Percentiles rank a stretch among this genome's conserved stretches.
Conservation (phyloP, 2,797 vertebrate genomes). For the Delichon dasypus region DNA sequence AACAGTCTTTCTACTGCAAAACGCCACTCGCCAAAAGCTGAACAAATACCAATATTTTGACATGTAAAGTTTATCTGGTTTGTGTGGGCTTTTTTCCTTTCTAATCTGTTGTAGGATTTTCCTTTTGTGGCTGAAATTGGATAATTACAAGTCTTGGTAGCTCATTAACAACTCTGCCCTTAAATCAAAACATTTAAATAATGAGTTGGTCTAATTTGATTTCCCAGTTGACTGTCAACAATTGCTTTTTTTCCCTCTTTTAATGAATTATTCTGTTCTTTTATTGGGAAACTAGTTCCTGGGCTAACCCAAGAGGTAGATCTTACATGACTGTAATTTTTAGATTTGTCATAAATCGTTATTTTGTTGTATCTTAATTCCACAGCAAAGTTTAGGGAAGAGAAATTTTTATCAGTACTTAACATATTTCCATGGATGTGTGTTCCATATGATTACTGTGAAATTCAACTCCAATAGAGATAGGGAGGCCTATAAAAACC, state of each 20-base stretch:
- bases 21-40: not conserved
- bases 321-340: not conserved
- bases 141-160: constrained; percentile 50
- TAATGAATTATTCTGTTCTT: constrained; percentile 29
- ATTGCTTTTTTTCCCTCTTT: constrained; percentile 7
- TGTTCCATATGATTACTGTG: not conserved
- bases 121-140: constrained; percentile 29
- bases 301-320: not conserved
- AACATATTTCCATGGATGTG: not conserved
- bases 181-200: constrained; percentile 61
- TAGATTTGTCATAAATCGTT: not conserved
- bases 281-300: constrained; percentile 7
- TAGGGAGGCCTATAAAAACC: not conserved
- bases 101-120: constrained; percentile 4
- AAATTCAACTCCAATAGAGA: not conserved
- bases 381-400: not conserved
- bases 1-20: not conserved
- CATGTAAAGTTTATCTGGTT: not conserved
- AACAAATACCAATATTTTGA: not conserved
- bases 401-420: not conserved
- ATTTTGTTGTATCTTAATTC: not conserved
- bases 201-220: constrained; percentile 58
- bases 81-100: not conserved
- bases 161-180: constrained; percentile 48
- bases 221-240: constrained; percentile 50